phyloP scores from a whole-genome alignment of 2,113 vertebrate species.

The Monarcha castaneiventris region DNA sequence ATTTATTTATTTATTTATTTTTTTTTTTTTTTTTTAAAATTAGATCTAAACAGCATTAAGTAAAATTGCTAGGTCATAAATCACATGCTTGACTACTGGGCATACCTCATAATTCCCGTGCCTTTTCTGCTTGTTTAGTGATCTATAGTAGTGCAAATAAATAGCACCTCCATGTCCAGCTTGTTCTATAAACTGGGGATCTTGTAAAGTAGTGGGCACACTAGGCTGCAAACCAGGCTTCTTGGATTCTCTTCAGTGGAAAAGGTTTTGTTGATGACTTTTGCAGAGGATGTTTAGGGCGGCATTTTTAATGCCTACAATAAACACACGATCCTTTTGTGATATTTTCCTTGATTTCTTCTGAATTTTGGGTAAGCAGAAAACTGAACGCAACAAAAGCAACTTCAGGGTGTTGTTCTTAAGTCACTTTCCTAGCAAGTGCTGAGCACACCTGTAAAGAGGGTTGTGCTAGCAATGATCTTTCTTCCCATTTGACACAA shows the following conservation, averaged over 20 bases:
- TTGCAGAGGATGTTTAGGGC: neutral
- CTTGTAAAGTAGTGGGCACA: neutral
- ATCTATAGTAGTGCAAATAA: neutral
- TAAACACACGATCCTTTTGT: neutral
- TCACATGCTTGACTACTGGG: neutral
- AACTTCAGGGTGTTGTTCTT: neutral
- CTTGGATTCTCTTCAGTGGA: neutral
- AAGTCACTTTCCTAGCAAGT: neutral
- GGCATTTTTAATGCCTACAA: fast-evolving
- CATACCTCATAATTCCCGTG: neutral
- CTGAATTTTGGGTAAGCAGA: neutral
- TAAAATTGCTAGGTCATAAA: neutral
- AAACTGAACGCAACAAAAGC: neutral
- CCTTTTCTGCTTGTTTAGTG: neutral
- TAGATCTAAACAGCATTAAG: neutral
- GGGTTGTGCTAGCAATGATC: neutral
- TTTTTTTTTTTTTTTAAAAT: no score
- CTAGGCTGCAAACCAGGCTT: neutral
- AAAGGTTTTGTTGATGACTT: neutral
- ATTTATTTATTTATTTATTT: neutral
- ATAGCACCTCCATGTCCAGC: neutral
- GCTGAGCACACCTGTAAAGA: neutral
- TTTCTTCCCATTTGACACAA: neutral
- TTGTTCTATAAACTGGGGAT: neutral
- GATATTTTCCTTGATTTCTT: neutral